phyloP scores from a whole-genome alignment of 2,888 invertebrate genomes.

The Yponomeuta evonymella region DNA sequence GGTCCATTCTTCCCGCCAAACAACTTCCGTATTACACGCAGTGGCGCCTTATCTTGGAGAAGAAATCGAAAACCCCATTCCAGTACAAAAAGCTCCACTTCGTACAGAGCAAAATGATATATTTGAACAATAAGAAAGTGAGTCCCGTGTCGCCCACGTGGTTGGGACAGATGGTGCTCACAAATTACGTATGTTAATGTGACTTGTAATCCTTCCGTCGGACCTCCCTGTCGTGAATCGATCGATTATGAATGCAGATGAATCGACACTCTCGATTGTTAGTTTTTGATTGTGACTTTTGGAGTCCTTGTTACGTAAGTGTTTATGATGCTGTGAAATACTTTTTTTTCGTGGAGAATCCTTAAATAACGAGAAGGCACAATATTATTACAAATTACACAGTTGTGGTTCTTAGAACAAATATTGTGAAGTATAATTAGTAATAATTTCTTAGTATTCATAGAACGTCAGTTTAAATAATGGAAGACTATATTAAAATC shows the following conservation, averaged over 20 bases:
- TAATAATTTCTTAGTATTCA: neutral
- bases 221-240: slow-evolving; percentile 58
- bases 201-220: slow-evolving; percentile 66
- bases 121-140: slow-evolving; percentile 59
- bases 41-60: slow-evolving; percentile 32
- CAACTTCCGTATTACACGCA: slow-evolving; percentile 44
- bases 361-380: neutral
- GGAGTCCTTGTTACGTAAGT: neutral
- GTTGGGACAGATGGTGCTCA: slow-evolving; percentile 52
- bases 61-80: slow-evolving; percentile 38
- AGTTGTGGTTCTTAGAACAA: neutral
- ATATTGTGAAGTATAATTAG: neutral
- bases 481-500: slow-evolving; percentile 28
- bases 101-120: slow-evolving; percentile 44
- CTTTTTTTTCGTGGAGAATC: neutral
- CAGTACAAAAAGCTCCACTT: slow-evolving; percentile 32
- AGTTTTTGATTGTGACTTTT: slow-evolving; percentile 4
- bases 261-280: slow-evolving; percentile 29
- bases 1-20: slow-evolving; percentile 18
- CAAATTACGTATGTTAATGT: slow-evolving; percentile 73
- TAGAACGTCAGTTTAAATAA: slow-evolving; percentile 4
- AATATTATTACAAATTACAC: neutral
- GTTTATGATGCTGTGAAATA: neutral
- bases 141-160: slow-evolving; percentile 52
- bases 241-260: slow-evolving; percentile 55